Conservation (phyloP, 2,113 vertebrate genomes). For the Microcebus griseorufus region DNA sequence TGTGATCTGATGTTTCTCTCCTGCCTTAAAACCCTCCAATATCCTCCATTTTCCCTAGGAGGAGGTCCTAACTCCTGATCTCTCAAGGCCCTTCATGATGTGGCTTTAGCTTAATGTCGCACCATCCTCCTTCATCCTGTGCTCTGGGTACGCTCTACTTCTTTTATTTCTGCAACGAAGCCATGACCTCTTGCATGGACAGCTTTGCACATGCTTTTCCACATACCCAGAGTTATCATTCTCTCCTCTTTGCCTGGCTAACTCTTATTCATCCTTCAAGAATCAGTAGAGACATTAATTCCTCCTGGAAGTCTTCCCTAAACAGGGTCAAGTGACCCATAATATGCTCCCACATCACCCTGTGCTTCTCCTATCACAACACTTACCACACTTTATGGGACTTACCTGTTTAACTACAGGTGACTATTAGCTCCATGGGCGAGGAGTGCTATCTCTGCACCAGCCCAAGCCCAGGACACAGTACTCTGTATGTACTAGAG, state of each 20-base stretch:
- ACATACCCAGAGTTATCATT: neutral
- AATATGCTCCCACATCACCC: neutral
- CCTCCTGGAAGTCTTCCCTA: neutral
- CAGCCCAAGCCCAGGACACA: neutral
- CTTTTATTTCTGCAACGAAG: neutral
- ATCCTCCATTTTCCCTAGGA: neutral
- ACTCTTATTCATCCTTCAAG: neutral
- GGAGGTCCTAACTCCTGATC: neutral
- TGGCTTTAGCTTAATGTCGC: neutral
- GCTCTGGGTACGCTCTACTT: neutral
- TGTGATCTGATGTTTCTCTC: neutral
- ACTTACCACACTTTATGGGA: neutral
- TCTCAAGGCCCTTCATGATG: neutral
- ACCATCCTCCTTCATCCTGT: neutral
- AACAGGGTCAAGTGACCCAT: neutral
- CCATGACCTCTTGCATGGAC: neutral
- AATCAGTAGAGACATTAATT: neutral
- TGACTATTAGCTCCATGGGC: rapidly evolving
- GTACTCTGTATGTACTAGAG: rapidly evolving
- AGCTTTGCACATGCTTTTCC: neutral
- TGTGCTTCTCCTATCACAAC: neutral
- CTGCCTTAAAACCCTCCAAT: neutral
- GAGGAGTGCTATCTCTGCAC: neutral
- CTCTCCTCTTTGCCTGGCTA: neutral
- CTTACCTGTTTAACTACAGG: neutral